phyloP scores from a whole-genome alignment of 1,140 invertebrate genomes.

The Bathynomus jamesi region DNA sequence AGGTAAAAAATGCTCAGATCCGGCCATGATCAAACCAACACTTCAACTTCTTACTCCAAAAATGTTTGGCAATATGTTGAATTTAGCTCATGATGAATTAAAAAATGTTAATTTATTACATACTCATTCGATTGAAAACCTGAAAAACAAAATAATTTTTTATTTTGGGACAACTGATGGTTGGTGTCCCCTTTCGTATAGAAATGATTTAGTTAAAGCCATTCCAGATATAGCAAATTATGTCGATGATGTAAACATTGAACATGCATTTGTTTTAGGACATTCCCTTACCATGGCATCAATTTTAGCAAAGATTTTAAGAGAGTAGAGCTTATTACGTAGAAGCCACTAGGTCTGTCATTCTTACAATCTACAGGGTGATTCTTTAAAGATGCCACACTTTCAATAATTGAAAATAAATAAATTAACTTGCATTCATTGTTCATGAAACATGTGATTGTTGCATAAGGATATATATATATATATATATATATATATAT shows the following conservation, averaged over 20 bases:
- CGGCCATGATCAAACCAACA: constrained; percentile 41
- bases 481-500: too few species aligned
- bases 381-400: too few species aligned
- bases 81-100: constrained; percentile 45
- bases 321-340: background rate
- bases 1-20: constrained; percentile 13
- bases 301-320: constrained; percentile 2
- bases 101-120: constrained; percentile 43
- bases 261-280: constrained; percentile 47
- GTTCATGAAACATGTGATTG: too few species aligned
- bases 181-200: constrained; percentile 47
- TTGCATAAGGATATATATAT: too few species aligned
- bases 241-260: constrained; percentile 43
- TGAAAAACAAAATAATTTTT: constrained; percentile 43
- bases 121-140: constrained; percentile 40
- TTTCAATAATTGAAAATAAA: too few species aligned
- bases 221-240: constrained; percentile 44
- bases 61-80: constrained; percentile 41
- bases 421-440: too few species aligned
- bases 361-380: too few species aligned
- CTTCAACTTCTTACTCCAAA: constrained; percentile 42
- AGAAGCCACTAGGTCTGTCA: too few species aligned
- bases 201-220: constrained; percentile 41
- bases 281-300: constrained; percentile 5
- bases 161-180: constrained; percentile 47